phyloP scores from a whole-genome alignment of 2,113 vertebrate genomes.

The Turnix velox region DNA sequence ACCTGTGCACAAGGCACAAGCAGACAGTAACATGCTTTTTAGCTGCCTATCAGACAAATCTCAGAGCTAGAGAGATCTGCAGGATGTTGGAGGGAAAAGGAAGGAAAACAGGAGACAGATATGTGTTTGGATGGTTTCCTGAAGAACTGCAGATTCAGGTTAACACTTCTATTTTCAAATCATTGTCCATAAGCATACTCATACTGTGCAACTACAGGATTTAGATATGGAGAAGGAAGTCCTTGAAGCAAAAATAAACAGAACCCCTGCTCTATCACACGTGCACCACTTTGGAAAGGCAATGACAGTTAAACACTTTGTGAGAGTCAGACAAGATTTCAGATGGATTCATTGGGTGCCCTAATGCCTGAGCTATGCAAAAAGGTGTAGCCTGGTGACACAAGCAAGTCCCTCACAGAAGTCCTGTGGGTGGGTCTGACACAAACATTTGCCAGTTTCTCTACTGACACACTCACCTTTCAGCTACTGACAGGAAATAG shows the following conservation, averaged over 20 bases:
- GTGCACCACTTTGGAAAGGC: background rate
- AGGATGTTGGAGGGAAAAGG: background rate
- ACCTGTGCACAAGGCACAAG: background rate
- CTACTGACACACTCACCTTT: background rate
- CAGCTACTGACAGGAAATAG: background rate
- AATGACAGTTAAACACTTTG: background rate
- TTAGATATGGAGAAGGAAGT: background rate
- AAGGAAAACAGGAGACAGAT: background rate
- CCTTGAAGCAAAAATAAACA: background rate
- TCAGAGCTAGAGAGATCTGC: background rate
- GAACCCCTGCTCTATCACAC: background rate
- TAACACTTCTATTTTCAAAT: background rate
- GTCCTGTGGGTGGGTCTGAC: background rate
- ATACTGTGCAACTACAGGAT: background rate
- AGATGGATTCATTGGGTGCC: background rate
- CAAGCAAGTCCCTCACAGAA: background rate
- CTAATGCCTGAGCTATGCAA: background rate
- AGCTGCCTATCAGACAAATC: background rate
- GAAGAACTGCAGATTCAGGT: background rate
- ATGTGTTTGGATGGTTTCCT: background rate
- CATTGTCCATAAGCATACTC: background rate
- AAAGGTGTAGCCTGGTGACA: background rate
- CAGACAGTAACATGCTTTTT: fast-evolving
- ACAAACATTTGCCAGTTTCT: background rate
- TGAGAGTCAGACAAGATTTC: background rate